Conservation (phyloP, 53 echinoderm and acorn worm genomes). For the Glandiceps talaboti region DNA sequence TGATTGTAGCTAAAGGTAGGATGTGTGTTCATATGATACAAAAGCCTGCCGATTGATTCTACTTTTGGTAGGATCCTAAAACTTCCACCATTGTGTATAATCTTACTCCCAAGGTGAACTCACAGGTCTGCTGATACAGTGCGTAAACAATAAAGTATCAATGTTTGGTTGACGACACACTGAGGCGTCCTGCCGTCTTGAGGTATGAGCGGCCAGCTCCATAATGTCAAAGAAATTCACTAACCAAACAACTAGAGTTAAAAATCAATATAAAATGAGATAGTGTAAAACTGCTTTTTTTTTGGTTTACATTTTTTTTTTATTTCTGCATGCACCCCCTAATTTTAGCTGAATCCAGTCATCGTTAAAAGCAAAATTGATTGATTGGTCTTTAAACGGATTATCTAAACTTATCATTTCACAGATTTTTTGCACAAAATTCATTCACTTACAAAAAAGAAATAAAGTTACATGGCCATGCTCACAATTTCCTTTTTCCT, state of each 20-base stretch:
- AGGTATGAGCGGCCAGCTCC: background rate
- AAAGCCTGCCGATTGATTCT: background rate
- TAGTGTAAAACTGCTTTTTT: background rate
- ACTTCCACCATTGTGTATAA: background rate
- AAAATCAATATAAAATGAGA: background rate
- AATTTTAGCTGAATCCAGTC: background rate
- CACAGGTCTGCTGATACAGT: background rate
- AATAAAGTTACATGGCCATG: background rate
- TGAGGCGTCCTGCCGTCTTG: background rate
- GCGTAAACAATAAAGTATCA: background rate
- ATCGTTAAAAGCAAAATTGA: background rate
- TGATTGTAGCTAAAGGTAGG: too few relatives aligned
- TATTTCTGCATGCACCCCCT: constrained; percentile 1
- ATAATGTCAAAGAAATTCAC: background rate
- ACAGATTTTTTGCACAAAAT: background rate
- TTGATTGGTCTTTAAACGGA: background rate
- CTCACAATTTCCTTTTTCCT: background rate
- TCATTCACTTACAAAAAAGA: background rate
- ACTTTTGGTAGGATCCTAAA: background rate
- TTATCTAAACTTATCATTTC: background rate
- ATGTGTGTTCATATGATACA: too few relatives aligned
- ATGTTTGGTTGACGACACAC: background rate
- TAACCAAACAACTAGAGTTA: background rate
- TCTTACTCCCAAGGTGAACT: background rate
- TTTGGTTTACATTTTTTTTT: background rate